These are phyloP conservation scores for Epinotia nisella DNA, from an alignment of 2,888 invertebrate genomes.

Conservation along the genomic window DNA sequence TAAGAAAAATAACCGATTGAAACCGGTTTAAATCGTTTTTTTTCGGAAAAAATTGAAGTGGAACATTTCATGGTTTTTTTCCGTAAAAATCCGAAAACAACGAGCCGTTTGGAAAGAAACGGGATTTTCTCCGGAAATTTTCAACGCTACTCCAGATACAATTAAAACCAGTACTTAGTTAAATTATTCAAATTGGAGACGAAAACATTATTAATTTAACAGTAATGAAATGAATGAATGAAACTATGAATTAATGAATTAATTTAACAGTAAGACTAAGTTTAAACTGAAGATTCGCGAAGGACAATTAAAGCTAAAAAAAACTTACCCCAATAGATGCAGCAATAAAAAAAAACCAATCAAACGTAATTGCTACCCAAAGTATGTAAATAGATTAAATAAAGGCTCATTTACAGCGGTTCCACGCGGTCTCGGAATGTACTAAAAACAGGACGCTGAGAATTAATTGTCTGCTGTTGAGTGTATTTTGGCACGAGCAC, in stretches of 20 bases:
- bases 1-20: too few relatives aligned
- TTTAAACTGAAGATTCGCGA: neutral
- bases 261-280: neutral
- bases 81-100: too few relatives aligned
- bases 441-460: constrained; percentile 29
- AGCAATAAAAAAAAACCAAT: constrained; percentile 21
- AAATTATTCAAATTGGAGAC: too few relatives aligned
- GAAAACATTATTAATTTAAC: too few relatives aligned
- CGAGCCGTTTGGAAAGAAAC: too few relatives aligned
- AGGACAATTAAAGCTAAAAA: neutral
- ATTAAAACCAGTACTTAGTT: neutral
- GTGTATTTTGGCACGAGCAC: constrained; percentile 8
- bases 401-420: constrained; percentile 24
- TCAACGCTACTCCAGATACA: too few relatives aligned
- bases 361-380: constrained; percentile 29
- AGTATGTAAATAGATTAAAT: constrained; percentile 28
- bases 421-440: constrained; percentile 20
- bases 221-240: too few relatives aligned
- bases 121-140: too few relatives aligned
- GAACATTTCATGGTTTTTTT: too few relatives aligned
- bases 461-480: constrained; percentile 18
- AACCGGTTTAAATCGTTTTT: too few relatives aligned
- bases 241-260: too few relatives aligned
- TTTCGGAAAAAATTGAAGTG: too few relatives aligned
- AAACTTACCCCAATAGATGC: neutral